phyloP scores from a whole-genome alignment of 2,797 vertebrate genomes.

The Hydrophis major region DNA sequence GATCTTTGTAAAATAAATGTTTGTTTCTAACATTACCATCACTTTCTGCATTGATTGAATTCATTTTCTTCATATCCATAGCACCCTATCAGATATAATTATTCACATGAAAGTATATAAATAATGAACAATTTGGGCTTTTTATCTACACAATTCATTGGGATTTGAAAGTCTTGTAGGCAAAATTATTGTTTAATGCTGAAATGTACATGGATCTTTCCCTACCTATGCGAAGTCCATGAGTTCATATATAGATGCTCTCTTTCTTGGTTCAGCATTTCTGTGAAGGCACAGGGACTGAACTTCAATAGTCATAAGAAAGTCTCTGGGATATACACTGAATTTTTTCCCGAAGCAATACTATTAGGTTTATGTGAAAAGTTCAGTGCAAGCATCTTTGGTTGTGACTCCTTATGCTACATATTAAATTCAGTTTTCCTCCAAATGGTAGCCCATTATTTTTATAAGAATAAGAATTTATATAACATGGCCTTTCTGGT shows the following conservation, averaged over 20 bases:
- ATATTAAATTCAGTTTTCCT: conserved; percentile 7
- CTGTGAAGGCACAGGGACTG: background rate
- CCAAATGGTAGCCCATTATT: background rate
- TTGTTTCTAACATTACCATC: background rate
- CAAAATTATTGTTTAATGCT: background rate
- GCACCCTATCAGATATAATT: background rate
- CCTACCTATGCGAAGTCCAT: background rate
- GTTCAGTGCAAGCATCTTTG: conserved; percentile 8
- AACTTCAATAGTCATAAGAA: background rate
- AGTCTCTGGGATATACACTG: background rate
- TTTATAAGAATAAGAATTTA: background rate
- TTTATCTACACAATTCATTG: background rate
- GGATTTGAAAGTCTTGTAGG: background rate
- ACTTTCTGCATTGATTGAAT: background rate
- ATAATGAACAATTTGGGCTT: background rate
- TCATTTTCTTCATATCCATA: background rate
- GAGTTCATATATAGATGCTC: background rate
- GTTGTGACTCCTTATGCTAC: background rate
- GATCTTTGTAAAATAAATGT: background rate
- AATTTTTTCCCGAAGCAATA: conserved; percentile 1
- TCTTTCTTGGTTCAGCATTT: background rate
- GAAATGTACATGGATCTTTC: background rate
- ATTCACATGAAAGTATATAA: background rate
- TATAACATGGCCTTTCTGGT: conserved; percentile 2
- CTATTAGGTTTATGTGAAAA: conserved; percentile 3